Percentiles rank a stretch among this genome's conserved stretches.
Conservation (phyloP, 1,140 invertebrate species). For the Chrysopa pallens region DNA sequence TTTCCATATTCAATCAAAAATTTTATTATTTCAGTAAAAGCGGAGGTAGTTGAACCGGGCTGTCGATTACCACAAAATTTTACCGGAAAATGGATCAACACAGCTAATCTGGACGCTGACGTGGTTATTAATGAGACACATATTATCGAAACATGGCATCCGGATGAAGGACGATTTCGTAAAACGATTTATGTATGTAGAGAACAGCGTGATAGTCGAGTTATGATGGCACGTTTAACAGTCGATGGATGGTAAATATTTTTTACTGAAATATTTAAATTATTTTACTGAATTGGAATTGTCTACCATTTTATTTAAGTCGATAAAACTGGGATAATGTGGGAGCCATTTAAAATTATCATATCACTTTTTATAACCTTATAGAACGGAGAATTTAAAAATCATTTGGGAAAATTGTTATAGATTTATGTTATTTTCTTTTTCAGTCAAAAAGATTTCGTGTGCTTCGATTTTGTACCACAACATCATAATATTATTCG, state of each 20-base stretch:
- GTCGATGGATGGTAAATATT: conserved; percentile 77
- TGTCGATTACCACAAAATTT: conserved; percentile 88
- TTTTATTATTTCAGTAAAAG: conserved; percentile 36
- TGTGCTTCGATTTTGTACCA: conserved; percentile 92
- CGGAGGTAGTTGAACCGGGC: conserved; percentile 74
- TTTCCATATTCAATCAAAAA: too few species aligned
- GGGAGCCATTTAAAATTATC: too few species aligned
- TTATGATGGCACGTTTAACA: conserved; percentile 89
- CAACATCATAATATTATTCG: conserved; percentile 89
- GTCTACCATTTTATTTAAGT: too few species aligned
- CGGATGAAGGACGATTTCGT: conserved; percentile 73
- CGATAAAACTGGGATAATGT: too few species aligned
- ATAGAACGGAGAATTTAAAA: too few species aligned
- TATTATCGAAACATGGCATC: conserved; percentile 86
- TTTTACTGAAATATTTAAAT: not conserved
- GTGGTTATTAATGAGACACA: conserved; percentile 90
- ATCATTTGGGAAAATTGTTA: not conserved
- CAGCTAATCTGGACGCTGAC: conserved; percentile 88
- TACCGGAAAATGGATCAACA: conserved; percentile 90
- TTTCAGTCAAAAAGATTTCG: conserved; percentile 87
- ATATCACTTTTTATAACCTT: too few species aligned
- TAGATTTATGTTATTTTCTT: conserved; percentile 7
- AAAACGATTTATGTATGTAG: conserved; percentile 89
- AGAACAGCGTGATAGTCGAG: conserved; percentile 67
- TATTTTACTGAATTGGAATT: too few species aligned